A percentile compares a stretch with the other conserved stretches of the same genome.
These are phyloP conservation scores for Propithecus deckenii DNA, from an alignment of 2,797 vertebrate species.

Conservation along the genomic window DNA sequence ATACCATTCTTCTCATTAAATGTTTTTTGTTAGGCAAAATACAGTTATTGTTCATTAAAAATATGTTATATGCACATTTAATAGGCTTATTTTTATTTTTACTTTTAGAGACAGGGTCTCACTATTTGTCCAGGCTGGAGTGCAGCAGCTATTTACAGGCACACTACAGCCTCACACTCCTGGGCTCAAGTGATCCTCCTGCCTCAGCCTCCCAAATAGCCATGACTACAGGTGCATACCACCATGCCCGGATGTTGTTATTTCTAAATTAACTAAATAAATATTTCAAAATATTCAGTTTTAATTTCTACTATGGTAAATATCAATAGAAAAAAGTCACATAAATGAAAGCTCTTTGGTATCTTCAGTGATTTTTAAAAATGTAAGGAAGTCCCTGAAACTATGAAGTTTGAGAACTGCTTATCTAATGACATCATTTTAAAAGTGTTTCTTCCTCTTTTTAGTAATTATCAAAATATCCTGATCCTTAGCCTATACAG, in stretches of 20 bases:
- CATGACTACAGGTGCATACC: not conserved
- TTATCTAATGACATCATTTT: conserved; percentile 1
- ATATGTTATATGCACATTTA: not conserved
- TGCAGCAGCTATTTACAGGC: not conserved
- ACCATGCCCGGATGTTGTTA: not conserved
- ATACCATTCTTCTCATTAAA: not conserved
- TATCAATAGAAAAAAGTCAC: conserved; percentile 24
- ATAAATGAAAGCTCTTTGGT: conserved; percentile 1
- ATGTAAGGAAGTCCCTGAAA: not conserved
- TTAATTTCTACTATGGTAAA: conserved; percentile 19
- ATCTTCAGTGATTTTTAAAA: not conserved
- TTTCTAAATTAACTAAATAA: not conserved
- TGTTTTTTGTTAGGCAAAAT: not conserved
- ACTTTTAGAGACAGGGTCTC: not conserved
- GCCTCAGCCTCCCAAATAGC: not conserved
- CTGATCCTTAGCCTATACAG: not conserved
- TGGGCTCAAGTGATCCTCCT: not conserved
- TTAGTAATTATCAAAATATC: not conserved
- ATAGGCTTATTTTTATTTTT: not conserved
- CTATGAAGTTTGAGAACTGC: not conserved
- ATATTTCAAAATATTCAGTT: not conserved
- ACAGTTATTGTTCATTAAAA: conserved; percentile 19
- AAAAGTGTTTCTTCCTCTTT: not conserved
- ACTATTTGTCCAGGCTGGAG: not conserved
- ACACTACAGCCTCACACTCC: not conserved